Evolutionary conservation across 2,888 invertebrate species (phyloP), one percentile per base, ranked within the genome.

Genomic region (Agrypnus murinus): DNA sequence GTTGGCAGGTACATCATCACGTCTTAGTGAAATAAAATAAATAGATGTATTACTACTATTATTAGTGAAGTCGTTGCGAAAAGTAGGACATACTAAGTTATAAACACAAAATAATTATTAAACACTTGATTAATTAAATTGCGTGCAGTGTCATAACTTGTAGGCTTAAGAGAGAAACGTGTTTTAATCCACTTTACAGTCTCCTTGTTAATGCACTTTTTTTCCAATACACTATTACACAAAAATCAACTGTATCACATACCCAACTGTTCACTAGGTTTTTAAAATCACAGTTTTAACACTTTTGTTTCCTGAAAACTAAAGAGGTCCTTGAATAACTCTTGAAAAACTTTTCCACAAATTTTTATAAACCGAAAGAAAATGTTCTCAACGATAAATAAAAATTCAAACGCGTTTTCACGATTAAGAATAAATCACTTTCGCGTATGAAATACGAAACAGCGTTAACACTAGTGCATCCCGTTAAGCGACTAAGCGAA

Each of bases 371-470:
- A n/a, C n/a, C n/a, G n/a, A n/a, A n/a, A n/a, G n/a, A 25, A 25
- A 25, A 25, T 25, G 25, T 25, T 5, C n/a, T n/a, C n/a, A n/a
- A 25, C 25, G 5, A 25, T 25, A 25, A 25, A 25, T 25, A 46
- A 45, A 14, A 46, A 46, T 46, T 46, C 10, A 46, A 19, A 46
- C 10, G 45, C 7, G 15, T 14, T 43, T 43, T 25, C 5, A 25
- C 25, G 3, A 10, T 17, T 25, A 43, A 7, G 6, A 55, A 34
- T 36, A 34, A 55, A 55, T 62, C 62, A 73, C 73, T 73, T 73
- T 73, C 73, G 67, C 73, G 48, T 8, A 14, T 43, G 19, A 43
- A 17, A 3, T 2, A 10, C 43, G 14, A 25, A 43, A 19, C 17
- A 19, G 10, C 19, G 25, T 25, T n/a, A n/a, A 9, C 19, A 17